These are phyloP conservation scores for Eublepharis macularius DNA, from an alignment of 2,113 vertebrate genomes.

Conservation along the genomic window DNA sequence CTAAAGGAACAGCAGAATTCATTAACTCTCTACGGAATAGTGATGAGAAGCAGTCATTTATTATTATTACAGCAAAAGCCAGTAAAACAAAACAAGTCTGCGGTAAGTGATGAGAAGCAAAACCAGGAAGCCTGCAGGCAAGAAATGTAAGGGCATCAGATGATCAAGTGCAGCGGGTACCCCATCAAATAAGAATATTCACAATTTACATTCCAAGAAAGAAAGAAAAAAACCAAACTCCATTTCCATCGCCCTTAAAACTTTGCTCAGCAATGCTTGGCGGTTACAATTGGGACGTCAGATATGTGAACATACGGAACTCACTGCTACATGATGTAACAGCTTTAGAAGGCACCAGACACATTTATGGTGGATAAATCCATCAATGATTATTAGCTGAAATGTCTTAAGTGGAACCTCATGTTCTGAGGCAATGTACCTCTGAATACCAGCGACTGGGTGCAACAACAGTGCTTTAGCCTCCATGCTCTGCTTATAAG, in stretches of 20 bases:
- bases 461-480: too few relatives aligned
- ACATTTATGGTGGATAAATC: too few relatives aligned
- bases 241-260: too few relatives aligned
- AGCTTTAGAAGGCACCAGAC: too few relatives aligned
- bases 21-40: accelerated
- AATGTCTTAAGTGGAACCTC: too few relatives aligned
- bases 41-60: neutral
- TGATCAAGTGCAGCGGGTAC: neutral
- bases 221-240: neutral
- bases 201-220: neutral
- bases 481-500: too few relatives aligned
- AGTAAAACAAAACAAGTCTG: too few relatives aligned
- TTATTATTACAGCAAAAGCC: too few relatives aligned
- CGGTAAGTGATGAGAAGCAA: neutral
- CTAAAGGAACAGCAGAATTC: conserved; percentile 59
- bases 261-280: neutral
- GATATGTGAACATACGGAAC: neutral
- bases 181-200: neutral
- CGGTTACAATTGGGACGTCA: neutral
- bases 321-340: too few relatives aligned
- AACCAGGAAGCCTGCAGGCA: neutral
- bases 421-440: too few relatives aligned
- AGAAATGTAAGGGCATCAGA: conserved; percentile 9
- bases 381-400: too few relatives aligned
- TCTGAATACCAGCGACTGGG: too few relatives aligned